Evolutionary conservation across 2,888 invertebrate species (phyloP), one percentile per base, ranked within the genome.

Genomic region (Leptothorax acervorum): DNA sequence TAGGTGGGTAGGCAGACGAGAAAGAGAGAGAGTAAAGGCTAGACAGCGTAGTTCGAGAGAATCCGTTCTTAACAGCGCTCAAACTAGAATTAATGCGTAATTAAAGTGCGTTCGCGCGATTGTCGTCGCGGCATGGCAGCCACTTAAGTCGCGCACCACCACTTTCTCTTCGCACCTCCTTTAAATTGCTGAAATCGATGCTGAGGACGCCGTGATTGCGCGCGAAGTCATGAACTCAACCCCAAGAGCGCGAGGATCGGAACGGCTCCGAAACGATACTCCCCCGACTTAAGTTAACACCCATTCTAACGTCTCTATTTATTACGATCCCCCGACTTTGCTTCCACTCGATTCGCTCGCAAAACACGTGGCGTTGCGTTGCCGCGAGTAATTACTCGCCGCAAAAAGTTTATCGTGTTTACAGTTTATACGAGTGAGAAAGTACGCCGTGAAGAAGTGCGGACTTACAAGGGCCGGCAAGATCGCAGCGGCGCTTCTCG

Each of bases 21-120:
- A 51, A 3, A 23, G 35, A 55, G 86, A 31, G 82, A 87, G 82
- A 87, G 86, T 23, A 60, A 3, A 39, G 71, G 5, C 75, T 57
- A 79, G 86, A 84, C 86, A 85, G 82, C 63, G 75, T 31, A 70
- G 83, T 87, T 88, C 71, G 83, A 89, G 83, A 84, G 85, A 81
- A 85, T 82, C 87, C 83, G 71, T 87, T 88, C 86, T 92, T 91
- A 90, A 90, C 89, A 89, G 86, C 90, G 87, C 87, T 92, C 88
- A 89, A 90, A 90, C 88, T 88, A 86, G 90, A 92, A 92, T 92
- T 92, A 92, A 92, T 92, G 91, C 90, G 89, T 91, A 91, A 92
- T 92, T 92, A 92, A 92, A 88, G 87, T 88, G 86, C 89, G 87
- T 88, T 89, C 88, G 85, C 86, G 88, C 92, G 90, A 92, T 91